These are phyloP conservation scores for Nematostella vectensis DNA, from an alignment of 92 coral and sea anemone species.

Conservation along the genomic window DNA sequence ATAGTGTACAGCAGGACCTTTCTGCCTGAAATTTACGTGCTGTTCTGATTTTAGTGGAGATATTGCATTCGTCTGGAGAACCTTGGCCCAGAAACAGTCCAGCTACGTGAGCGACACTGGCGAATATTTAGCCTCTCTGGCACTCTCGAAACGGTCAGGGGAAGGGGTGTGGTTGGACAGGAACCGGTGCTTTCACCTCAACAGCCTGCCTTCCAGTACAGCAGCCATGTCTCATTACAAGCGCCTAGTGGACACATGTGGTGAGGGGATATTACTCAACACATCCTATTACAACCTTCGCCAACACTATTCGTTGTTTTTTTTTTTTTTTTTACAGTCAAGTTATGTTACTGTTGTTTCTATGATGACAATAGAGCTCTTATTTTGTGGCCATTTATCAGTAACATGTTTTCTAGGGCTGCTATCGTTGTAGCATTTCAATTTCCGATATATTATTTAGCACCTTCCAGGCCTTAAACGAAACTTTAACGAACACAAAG, in stretches of 20 bases:
- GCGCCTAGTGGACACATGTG: slow-evolving; percentile 99
- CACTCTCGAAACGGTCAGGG: slow-evolving; percentile 92
- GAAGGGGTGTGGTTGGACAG: slow-evolving; percentile 99
- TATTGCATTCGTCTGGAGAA: slow-evolving; percentile 94
- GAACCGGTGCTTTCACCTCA: slow-evolving; percentile 89
- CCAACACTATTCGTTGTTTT: no score
- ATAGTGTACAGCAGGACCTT: no score
- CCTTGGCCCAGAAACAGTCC: slow-evolving; percentile 74
- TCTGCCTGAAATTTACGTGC: no score
- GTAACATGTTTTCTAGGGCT: not conserved
- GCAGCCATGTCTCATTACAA: slow-evolving; percentile 97
- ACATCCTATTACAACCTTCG: no score
- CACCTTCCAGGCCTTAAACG: no score
- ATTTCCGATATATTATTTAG: no score
- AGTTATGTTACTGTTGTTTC: no score
- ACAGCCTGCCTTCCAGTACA: slow-evolving; percentile 95
- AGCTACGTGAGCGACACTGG: slow-evolving; percentile 96
- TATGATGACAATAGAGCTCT: no score
- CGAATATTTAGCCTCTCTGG: slow-evolving; percentile 96
- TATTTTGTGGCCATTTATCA: no score
- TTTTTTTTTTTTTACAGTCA: no score
- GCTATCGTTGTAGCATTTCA: no score
- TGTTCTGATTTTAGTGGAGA: slow-evolving; percentile 68
- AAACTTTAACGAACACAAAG: no score
- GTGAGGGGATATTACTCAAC: slow-evolving; percentile 37